Evolutionary conservation across 2,113 vertebrate genomes (phyloP).

Genomic region (Chloropsis cyanopogon): DNA sequence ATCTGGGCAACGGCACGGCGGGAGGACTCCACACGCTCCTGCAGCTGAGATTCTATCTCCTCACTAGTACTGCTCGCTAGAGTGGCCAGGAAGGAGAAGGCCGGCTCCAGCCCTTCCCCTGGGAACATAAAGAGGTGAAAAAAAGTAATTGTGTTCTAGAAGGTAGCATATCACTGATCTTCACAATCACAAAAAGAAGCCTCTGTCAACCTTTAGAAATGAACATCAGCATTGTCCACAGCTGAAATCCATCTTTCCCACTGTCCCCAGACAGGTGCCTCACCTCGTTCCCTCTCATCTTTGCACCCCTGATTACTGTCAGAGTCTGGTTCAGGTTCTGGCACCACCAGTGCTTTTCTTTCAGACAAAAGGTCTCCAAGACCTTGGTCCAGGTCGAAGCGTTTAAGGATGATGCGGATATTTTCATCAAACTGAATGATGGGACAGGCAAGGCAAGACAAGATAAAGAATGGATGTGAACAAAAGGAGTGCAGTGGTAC

Average conservation of each 20-base stretch:
- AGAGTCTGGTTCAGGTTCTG: slow-evolving; percentile 90
- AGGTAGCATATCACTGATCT: not conserved
- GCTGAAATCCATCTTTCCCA: not conserved
- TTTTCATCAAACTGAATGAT: slow-evolving; percentile 90
- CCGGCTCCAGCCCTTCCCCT: slow-evolving; percentile 83
- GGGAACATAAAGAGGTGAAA: not conserved
- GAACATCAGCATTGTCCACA: not conserved
- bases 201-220: not conserved
- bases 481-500: not conserved
- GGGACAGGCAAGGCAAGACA: not conserved
- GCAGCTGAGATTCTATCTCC: slow-evolving; percentile 94
- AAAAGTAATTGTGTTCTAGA: not conserved
- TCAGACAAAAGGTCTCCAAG: slow-evolving; percentile 82
- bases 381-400: slow-evolving; percentile 82
- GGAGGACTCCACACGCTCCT: slow-evolving; percentile 91
- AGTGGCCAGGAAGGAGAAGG: slow-evolving; percentile 92
- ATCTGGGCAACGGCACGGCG: slow-evolving; percentile 84
- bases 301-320: slow-evolving; percentile 94
- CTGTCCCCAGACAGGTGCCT: not conserved
- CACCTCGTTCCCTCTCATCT: slow-evolving; percentile 76
- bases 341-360: slow-evolving; percentile 76
- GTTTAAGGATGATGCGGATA: slow-evolving; percentile 83
- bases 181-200: not conserved
- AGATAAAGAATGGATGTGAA: not conserved
- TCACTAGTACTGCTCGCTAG: slow-evolving; percentile 95